Evolutionary conservation across 2,797 vertebrate genomes (phyloP), one percentile per base, ranked within the genome.

Genomic region (Myotis myotis): DNA sequence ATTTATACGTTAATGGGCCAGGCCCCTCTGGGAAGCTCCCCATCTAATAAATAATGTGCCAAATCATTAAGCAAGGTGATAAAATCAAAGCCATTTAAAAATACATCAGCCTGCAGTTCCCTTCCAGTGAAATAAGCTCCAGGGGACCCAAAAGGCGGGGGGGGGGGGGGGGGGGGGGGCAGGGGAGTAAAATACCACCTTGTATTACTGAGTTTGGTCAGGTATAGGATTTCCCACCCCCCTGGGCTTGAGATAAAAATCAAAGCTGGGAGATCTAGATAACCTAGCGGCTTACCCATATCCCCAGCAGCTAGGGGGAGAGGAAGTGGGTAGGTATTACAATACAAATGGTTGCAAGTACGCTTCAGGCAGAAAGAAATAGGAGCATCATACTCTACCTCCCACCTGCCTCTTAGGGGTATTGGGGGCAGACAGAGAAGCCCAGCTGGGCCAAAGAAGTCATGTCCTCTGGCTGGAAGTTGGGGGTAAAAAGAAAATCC

Each of bases 1-100:
- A 98, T 98, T 98, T 98, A 98, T 98, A 97, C 98, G 97, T 98
- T 98, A 98, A 98, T 97, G 98, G 95, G 95, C 97, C 98, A 98
- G 97, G 97, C 98, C 98, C 98, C 98, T 97, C 97, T 96, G 98
- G 98, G 98, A 98, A 98, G 97, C 96, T 96, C 96, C 93, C 96
- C 96, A 95, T 97, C 98, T 97, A 98, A 98, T 98, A 98, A 98
- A 98, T 98, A 98, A 98, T 86, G 97, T 97, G 97, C 98, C 98
- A 98, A 98, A 98, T 98, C 98, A 98, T 98, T 98, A 98, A 98
- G 97, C 98, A 98, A 97, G 97, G 98, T 96, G 98, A 98, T 98
- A 98, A 98, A 98, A 98, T 98, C 98, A 98, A 97, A 98, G 97
- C 98, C 98, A 98, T 98, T 98, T 98, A 98, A 98, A 98, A 98